A percentile compares a stretch with the other conserved stretches of the same genome.
Conservation (phyloP, 2,888 invertebrate species). For the Hemicrepidius hirtus region DNA sequence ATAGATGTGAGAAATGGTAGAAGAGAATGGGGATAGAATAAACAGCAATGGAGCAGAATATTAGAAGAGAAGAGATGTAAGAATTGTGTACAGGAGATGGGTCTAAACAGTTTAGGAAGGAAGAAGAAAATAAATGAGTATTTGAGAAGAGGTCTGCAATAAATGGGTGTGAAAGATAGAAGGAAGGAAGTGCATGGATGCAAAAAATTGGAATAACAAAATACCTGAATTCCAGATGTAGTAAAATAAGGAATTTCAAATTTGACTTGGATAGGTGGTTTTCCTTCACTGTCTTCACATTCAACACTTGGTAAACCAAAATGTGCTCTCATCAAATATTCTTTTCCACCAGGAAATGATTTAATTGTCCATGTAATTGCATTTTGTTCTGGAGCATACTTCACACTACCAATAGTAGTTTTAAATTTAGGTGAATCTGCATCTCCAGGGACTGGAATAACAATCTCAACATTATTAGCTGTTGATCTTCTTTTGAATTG, state of each 20-base stretch:
- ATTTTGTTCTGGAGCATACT: constrained; percentile 97
- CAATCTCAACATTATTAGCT: constrained; percentile 98
- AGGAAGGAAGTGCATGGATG: too few species aligned
- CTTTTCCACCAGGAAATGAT: constrained; percentile 98
- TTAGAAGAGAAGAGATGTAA: too few species aligned
- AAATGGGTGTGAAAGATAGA: too few species aligned
- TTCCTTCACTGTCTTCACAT: constrained; percentile 95
- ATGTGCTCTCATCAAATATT: constrained; percentile 98
- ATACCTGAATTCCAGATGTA: constrained; percentile 97
- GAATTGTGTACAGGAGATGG: too few species aligned
- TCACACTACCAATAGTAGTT: constrained; percentile 96
- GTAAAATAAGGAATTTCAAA: constrained; percentile 99
- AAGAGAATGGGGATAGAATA: too few species aligned
- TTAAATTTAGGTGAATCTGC: constrained; percentile 99
- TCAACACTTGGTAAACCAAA: constrained; percentile 97
- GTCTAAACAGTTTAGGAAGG: too few species aligned
- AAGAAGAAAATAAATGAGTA: too few species aligned
- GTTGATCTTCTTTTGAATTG: constrained; percentile 98
- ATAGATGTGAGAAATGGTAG: too few species aligned
- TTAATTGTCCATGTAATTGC: constrained; percentile 98
- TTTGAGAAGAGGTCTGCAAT: too few species aligned
- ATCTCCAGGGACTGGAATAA: constrained; percentile 96
- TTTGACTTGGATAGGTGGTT: constrained; percentile 98
- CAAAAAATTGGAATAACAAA: constrained; percentile 27
- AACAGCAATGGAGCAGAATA: too few species aligned